Evolutionary conservation across 2,113 vertebrate species (phyloP).

Genomic region (Eulacestoma nigropectus): DNA sequence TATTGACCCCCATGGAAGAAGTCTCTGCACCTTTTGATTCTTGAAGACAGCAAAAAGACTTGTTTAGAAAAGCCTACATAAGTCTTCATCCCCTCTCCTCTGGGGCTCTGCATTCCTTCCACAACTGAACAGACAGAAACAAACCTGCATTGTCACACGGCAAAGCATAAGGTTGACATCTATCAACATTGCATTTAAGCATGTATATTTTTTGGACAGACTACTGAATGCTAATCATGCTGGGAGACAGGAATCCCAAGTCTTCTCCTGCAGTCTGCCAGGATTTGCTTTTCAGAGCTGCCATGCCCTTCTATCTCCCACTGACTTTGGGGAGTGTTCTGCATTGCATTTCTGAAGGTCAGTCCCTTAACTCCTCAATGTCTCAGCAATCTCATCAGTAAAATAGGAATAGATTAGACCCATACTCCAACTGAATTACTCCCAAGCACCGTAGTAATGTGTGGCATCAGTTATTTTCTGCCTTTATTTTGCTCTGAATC

Average conservation of each 20-base stretch:
- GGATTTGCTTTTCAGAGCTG: background rate
- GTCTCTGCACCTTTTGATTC: background rate
- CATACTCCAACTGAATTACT: background rate
- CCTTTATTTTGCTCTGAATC: background rate
- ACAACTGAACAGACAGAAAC: background rate
- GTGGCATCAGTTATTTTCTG: background rate
- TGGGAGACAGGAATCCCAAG: background rate
- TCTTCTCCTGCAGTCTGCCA: background rate
- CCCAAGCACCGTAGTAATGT: background rate
- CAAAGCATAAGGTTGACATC: background rate
- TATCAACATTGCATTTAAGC: background rate
- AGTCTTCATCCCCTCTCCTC: background rate
- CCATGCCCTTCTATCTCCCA: background rate
- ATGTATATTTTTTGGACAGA: background rate
- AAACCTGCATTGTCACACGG: background rate
- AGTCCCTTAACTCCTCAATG: background rate
- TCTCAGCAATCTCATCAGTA: background rate
- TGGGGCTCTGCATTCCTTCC: background rate
- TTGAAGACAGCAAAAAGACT: background rate
- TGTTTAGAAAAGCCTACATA: background rate
- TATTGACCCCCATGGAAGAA: background rate
- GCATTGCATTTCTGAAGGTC: background rate
- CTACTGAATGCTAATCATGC: background rate
- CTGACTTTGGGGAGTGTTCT: background rate
- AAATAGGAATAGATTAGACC: background rate